Evolutionary conservation across 2,797 vertebrate genomes (phyloP).

Genomic region (Diglossa cyanea): DNA sequence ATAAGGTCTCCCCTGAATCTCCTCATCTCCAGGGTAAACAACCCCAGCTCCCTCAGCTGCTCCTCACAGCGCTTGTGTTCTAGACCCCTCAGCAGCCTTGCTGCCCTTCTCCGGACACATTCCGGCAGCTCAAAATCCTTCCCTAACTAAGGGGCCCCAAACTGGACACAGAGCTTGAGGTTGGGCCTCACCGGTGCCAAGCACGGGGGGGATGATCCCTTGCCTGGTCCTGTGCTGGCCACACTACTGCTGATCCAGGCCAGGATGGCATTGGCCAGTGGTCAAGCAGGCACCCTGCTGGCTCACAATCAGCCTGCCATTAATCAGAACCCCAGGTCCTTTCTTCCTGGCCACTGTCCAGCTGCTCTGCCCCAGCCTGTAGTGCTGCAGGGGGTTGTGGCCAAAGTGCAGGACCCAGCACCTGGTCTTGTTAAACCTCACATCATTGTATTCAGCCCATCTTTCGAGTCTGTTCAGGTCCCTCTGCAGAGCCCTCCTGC

Average conservation of each 20-base stretch:
- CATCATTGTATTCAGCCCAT: neutral
- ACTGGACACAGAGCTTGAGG: neutral
- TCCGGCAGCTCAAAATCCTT: neutral
- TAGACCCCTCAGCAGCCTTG: neutral
- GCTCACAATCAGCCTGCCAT: neutral
- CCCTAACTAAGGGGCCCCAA: rapidly evolving
- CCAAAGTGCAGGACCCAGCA: neutral
- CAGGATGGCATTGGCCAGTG: neutral
- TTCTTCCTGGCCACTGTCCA: neutral
- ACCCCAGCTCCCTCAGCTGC: neutral
- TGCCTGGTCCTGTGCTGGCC: neutral
- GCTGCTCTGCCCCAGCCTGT: neutral
- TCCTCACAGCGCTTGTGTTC: neutral
- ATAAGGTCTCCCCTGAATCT: neutral
- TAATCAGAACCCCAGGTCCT: neutral
- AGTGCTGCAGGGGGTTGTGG: rapidly evolving
- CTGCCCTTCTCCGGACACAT: neutral
- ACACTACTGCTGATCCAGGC: neutral
- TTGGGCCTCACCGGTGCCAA: neutral
- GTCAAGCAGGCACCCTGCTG: neutral
- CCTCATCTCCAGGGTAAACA: rapidly evolving
- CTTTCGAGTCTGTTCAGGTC: neutral
- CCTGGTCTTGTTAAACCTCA: neutral
- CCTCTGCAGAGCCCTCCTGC: neutral
- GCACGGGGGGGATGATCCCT: neutral